Evolutionary conservation across 2,888 invertebrate species (phyloP).

Genomic region (Napeogenes sylphis): DNA sequence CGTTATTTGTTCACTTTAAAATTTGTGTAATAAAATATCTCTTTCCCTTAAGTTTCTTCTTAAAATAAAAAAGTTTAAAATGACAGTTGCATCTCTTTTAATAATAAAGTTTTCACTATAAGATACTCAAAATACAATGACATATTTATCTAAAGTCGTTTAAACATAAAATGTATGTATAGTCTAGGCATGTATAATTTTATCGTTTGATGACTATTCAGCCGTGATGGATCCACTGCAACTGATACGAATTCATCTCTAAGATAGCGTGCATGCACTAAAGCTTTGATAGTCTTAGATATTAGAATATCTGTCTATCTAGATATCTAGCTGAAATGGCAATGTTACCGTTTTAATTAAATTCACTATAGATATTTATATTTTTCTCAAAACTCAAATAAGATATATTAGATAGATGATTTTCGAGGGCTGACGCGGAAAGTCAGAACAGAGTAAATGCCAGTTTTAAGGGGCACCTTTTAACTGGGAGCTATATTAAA

Average conservation of each 20-base stretch:
- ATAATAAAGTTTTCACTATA: no score
- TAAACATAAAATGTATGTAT: constrained; percentile 4
- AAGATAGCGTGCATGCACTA: constrained; percentile 15
- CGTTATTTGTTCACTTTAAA: no score
- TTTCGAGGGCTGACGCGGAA: background rate
- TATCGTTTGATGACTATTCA: constrained; percentile 26
- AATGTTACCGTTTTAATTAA: background rate
- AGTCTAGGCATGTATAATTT: constrained; percentile 13
- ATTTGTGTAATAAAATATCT: no score
- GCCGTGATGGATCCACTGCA: constrained; percentile 22
- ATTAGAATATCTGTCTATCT: background rate
- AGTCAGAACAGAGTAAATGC: constrained; percentile 28
- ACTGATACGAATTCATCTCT: constrained; percentile 6
- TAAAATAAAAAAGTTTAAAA: no score
- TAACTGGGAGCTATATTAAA: constrained; percentile 34
- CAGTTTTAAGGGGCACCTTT: constrained; percentile 30
- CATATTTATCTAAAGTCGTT: no score
- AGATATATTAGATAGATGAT: constrained; percentile 6
- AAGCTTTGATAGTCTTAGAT: constrained; percentile 14
- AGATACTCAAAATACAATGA: no score
- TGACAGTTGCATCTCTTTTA: no score
- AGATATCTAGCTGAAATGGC: background rate
- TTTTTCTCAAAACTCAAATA: no score
- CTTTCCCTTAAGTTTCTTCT: no score
- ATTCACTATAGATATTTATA: background rate